Conservation (phyloP, 2,113 vertebrate genomes). For the Elaphurus davidianus region DNA sequence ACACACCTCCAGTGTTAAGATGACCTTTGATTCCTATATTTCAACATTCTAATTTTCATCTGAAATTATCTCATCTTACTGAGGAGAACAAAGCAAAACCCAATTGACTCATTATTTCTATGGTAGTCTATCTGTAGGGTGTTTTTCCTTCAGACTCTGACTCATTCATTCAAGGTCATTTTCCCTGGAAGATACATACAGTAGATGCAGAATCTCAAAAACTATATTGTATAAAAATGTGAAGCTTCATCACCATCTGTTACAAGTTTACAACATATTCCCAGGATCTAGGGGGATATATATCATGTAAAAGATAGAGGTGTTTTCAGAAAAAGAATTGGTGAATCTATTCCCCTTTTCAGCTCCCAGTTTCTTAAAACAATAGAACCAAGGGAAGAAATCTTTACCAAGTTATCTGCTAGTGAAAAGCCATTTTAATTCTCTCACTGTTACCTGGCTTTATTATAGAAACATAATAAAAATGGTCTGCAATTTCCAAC, state of each 20-base stretch:
- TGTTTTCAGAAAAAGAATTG: constrained; percentile 80
- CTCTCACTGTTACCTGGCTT: constrained; percentile 78
- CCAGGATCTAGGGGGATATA: constrained; percentile 83
- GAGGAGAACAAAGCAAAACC: constrained; percentile 61
- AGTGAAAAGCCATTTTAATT: constrained; percentile 80
- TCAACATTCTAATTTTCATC: constrained; percentile 71
- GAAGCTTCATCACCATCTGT: constrained; percentile 85
- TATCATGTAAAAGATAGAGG: constrained; percentile 83
- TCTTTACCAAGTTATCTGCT: constrained; percentile 69
- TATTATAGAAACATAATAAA: constrained; percentile 83
- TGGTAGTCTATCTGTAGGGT: constrained; percentile 30
- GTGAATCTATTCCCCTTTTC: constrained; percentile 78
- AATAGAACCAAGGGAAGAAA: constrained; percentile 75
- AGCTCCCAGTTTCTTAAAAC: constrained; percentile 71
- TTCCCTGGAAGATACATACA: constrained; percentile 79
- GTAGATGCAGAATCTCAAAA: constrained; percentile 80
- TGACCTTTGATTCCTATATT: constrained; percentile 59
- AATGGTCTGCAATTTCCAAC: constrained; percentile 80
- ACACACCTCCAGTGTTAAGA: constrained; percentile 40
- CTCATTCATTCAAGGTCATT: constrained; percentile 81
- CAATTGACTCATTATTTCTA: constrained; percentile 57
- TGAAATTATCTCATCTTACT: constrained; percentile 55
- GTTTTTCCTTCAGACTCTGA: constrained; percentile 64
- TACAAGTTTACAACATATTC: constrained; percentile 84
- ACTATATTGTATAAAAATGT: constrained; percentile 84